phyloP scores from a whole-genome alignment of 2,797 vertebrate genomes.

The Silurus lanzhouensis region DNA sequence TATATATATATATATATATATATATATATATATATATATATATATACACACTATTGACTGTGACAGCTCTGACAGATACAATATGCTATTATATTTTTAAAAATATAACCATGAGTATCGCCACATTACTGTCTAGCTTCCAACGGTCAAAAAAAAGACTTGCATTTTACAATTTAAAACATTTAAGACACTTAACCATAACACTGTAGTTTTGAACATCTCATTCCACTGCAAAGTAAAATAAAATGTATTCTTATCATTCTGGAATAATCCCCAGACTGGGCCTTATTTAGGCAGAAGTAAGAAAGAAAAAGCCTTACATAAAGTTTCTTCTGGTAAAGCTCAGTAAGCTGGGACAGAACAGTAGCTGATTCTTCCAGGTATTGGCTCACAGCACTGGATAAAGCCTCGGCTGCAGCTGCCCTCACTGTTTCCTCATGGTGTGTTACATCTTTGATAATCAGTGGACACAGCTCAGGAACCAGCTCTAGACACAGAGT shows the following conservation, averaged over 20 bases:
- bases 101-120: too few species aligned
- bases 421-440: conserved; percentile 89
- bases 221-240: too few species aligned
- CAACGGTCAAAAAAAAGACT: too few species aligned
- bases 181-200: too few species aligned
- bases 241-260: neutral
- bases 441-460: conserved; percentile 91
- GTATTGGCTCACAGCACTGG: conserved; percentile 87
- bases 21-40: too few species aligned
- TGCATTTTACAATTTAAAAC: too few species aligned
- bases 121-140: too few species aligned
- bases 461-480: conserved; percentile 87
- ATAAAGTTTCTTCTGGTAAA: conserved; percentile 96
- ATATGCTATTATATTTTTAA: too few species aligned
- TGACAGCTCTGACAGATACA: too few species aligned
- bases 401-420: conserved; percentile 89
- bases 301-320: conserved; percentile 73
- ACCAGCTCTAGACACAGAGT: conserved; percentile 87
- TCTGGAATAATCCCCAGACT: neutral
- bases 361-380: conserved; percentile 82
- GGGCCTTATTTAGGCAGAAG: neutral
- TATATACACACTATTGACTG: too few species aligned
- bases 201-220: too few species aligned
- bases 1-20: too few species aligned
- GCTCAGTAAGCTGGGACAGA: conserved; percentile 87